phyloP scores from a whole-genome alignment of 2,888 invertebrate genomes.

The Archips xylosteana region DNA sequence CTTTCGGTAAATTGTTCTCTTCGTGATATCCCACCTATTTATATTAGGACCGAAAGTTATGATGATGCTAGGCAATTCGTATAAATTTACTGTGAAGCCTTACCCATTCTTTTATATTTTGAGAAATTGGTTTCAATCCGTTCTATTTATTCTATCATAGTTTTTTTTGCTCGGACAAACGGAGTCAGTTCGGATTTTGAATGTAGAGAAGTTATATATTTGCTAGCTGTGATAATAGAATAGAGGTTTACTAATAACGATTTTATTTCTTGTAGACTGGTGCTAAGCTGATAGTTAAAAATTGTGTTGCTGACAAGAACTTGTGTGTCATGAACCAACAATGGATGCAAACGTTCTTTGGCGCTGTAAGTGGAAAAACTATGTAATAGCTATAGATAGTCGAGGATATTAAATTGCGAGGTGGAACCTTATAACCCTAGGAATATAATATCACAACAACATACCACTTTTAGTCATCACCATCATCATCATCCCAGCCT shows the following conservation, averaged over 20 bases:
- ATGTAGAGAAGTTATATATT: too few relatives aligned
- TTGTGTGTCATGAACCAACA: slow-evolving; percentile 77
- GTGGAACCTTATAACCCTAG: too few relatives aligned
- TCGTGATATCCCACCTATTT: neutral
- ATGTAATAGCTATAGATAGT: too few relatives aligned
- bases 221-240: too few relatives aligned
- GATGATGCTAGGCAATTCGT: neutral
- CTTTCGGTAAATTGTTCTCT: slow-evolving; percentile 1
- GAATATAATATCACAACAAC: too few relatives aligned
- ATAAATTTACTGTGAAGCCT: neutral
- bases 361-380: slow-evolving; percentile 62
- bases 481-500: too few relatives aligned
- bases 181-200: neutral
- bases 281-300: slow-evolving; percentile 68
- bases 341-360: slow-evolving; percentile 82
- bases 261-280: slow-evolving; percentile 65
- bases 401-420: too few relatives aligned
- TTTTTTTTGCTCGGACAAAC: neutral
- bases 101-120: neutral
- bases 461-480: too few relatives aligned
- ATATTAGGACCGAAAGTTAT: neutral
- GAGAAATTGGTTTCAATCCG: neutral
- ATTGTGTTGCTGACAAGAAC: slow-evolving; percentile 75
- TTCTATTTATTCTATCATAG: neutral
- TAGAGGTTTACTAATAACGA: too few relatives aligned